These are phyloP conservation scores for Drosophila kikkawai DNA, from an alignment of 1,140 invertebrate genomes.

Conservation along the genomic window DNA sequence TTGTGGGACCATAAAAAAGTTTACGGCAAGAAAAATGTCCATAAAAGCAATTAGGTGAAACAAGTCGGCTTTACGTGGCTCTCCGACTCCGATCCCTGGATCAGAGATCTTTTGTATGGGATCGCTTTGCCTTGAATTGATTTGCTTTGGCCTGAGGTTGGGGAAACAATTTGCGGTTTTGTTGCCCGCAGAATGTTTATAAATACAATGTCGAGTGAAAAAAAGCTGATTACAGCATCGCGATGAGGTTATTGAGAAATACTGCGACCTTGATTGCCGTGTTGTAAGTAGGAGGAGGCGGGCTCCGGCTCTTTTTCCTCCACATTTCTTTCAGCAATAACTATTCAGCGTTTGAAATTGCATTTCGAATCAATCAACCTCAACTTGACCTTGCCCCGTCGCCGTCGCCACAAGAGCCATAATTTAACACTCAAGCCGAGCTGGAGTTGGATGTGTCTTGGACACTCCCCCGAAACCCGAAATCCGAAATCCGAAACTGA, in stretches of 20 bases:
- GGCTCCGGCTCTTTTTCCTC: constrained; percentile 7
- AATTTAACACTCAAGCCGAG: constrained; percentile 56
- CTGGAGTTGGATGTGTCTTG: constrained; percentile 48
- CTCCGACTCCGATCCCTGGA: constrained; percentile 9
- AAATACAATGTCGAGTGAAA: constrained; percentile 33
- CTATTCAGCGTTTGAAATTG: constrained; percentile 44
- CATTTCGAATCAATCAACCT: constrained; percentile 78
- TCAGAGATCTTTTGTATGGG: constrained; percentile 33
- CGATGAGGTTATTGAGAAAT: constrained; percentile 36
- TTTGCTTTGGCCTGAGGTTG: constrained; percentile 47
- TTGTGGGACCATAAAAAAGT: constrained; percentile 73
- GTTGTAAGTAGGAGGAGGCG: constrained; percentile 38
- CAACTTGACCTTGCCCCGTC: constrained; percentile 71
- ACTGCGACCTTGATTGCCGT: constrained; percentile 44
- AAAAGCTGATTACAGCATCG: constrained; percentile 62
- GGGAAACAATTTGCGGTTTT: constrained; percentile 74
- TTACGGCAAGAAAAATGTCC: constrained; percentile 64
- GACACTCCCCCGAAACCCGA: constrained; percentile 39
- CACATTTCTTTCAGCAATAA: constrained; percentile 30
- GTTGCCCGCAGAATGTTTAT: constrained; percentile 32
- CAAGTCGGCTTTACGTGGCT: constrained; percentile 25
- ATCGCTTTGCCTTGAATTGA: constrained; percentile 48
- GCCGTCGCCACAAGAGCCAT: constrained; percentile 49
- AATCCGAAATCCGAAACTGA: constrained; percentile 2
- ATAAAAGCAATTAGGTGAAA: constrained; percentile 75